Evolutionary conservation across 1,140 invertebrate species (phyloP).

Genomic region (Papilio helenus): DNA sequence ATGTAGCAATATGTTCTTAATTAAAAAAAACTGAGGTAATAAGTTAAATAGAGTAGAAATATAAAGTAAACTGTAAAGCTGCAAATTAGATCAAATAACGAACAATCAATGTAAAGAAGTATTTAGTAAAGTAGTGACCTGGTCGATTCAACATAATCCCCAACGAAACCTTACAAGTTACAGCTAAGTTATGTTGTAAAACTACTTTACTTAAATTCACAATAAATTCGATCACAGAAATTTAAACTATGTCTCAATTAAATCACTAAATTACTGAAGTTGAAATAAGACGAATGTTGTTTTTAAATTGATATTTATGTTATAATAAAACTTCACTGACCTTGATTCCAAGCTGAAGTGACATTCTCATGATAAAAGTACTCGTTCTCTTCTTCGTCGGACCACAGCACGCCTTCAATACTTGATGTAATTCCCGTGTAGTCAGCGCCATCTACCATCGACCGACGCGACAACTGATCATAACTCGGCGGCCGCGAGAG

Average conservation of each 20-base stretch:
- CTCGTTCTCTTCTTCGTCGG: slow-evolving; percentile 81
- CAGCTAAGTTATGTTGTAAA: not conserved
- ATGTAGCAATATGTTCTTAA: no score
- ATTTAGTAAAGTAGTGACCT: no score
- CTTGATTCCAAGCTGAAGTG: slow-evolving; percentile 79
- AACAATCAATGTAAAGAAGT: no score
- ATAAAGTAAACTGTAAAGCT: no score
- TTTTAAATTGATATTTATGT: no score
- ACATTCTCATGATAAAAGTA: slow-evolving; percentile 81
- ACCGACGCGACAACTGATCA: slow-evolving; percentile 72
- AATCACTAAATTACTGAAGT: no score
- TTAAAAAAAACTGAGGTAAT: no score
- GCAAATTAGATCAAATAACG: no score
- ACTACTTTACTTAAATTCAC: not conserved
- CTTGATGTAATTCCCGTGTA: slow-evolving; percentile 77
- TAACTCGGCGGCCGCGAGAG: slow-evolving; percentile 74
- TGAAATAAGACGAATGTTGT: no score
- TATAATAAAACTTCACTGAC: slow-evolving; percentile 51
- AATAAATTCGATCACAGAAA: no score
- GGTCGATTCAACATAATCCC: not conserved
- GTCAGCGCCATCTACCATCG: slow-evolving; percentile 66
- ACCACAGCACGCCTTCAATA: slow-evolving; percentile 81
- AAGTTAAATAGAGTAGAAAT: no score
- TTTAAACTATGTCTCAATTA: no score
- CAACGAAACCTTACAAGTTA: not conserved